A percentile compares a stretch with the other conserved stretches of the same genome.
These are phyloP conservation scores for Pteria penguin DNA, from an alignment of 2,888 invertebrate species.

Conservation along the genomic window DNA sequence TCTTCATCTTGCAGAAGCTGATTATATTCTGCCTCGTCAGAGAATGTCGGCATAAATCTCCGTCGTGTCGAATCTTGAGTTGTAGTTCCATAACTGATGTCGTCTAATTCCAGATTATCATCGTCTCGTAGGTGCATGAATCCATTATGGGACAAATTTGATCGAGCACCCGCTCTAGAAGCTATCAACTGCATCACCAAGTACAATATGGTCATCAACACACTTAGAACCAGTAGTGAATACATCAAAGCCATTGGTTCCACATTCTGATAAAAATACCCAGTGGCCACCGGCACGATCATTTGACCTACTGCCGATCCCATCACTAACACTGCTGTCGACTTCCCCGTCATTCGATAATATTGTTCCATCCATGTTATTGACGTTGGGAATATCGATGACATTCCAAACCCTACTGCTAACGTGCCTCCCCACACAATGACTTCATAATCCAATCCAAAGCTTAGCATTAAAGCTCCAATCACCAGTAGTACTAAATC, in stretches of 20 bases:
- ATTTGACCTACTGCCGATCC: constrained; percentile 81
- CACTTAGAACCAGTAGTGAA: constrained; percentile 68
- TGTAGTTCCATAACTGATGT: constrained; percentile 47
- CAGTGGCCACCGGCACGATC: constrained; percentile 78
- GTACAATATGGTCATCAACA: constrained; percentile 71
- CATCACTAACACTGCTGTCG: constrained; percentile 80
- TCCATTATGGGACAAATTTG: constrained; percentile 52
- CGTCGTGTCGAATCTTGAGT: constrained; percentile 37
- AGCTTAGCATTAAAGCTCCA: constrained; percentile 76
- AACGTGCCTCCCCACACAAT: constrained; percentile 79
- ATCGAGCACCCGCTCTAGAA: constrained; percentile 48
- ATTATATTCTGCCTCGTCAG: constrained; percentile 29
- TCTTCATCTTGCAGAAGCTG: constrained; percentile 41
- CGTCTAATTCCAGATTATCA: constrained; percentile 62
- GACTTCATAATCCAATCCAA: constrained; percentile 67
- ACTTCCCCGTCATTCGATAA: constrained; percentile 80
- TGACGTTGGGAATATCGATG: constrained; percentile 81
- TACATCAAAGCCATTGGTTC: constrained; percentile 79
- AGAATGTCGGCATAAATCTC: constrained; percentile 37
- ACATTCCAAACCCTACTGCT: constrained; percentile 80
- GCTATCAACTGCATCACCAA: constrained; percentile 76
- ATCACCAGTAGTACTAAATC: constrained; percentile 75
- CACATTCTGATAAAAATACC: constrained; percentile 75
- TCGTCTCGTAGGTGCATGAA: constrained; percentile 64
- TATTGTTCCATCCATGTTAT: constrained; percentile 81